These are phyloP conservation scores for Chloebia gouldiae DNA, from an alignment of 2,113 vertebrate species.

Conservation along the genomic window DNA sequence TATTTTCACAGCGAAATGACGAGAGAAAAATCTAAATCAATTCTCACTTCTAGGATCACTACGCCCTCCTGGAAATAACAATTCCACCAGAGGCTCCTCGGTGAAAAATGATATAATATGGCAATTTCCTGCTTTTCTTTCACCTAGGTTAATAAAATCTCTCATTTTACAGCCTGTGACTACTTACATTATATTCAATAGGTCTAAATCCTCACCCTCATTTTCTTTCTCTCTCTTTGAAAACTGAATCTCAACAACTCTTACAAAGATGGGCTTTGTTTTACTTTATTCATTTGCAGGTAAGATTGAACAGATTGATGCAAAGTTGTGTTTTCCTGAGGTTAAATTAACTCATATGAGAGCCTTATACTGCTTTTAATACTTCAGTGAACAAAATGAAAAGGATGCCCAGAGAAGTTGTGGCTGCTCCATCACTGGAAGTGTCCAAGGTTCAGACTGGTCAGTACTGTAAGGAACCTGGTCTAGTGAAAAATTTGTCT, in stretches of 20 bases:
- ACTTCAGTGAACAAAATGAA: neutral
- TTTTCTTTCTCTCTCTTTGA: neutral
- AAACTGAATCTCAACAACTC: neutral
- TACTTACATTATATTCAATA: neutral
- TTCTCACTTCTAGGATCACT: conserved; percentile 31
- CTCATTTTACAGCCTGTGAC: neutral
- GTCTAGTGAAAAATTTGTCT: neutral
- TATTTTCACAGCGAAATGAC: neutral
- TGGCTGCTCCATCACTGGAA: neutral
- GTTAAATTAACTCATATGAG: neutral
- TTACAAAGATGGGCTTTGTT: neutral
- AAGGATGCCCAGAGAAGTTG: neutral
- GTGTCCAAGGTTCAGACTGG: neutral
- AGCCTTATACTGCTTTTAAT: neutral
- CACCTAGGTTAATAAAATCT: conserved; percentile 2
- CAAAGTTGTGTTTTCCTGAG: neutral
- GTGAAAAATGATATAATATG: conserved; percentile 37
- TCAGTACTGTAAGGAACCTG: neutral
- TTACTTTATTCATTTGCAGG: neutral
- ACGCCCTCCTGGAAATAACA: neutral
- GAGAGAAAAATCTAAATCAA: conserved; percentile 40
- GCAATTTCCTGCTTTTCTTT: conserved; percentile 38
- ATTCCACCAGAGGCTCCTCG: neutral
- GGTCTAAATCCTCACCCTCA: neutral
- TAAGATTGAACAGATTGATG: neutral